Percentiles rank a stretch among this genome's conserved stretches.
phyloP scores from a whole-genome alignment of 2,888 invertebrate genomes.

The Zaprionus obscuricornis region DNA sequence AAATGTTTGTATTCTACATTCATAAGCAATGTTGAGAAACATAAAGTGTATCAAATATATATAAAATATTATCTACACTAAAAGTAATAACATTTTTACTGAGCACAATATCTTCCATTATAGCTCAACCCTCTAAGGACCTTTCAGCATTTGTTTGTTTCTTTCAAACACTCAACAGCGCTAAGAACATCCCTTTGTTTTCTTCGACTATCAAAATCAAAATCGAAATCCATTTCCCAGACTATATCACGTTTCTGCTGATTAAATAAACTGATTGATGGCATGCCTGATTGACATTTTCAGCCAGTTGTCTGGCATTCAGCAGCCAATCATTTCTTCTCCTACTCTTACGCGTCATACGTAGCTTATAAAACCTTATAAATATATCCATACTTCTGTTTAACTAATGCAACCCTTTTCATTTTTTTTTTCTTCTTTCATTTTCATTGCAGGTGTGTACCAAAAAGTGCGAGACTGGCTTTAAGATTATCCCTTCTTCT shows the following conservation, averaged over 20 bases:
- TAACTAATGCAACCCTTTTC: constrained; percentile 65
- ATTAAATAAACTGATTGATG: constrained; percentile 72
- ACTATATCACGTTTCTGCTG: constrained; percentile 49
- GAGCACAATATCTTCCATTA: no score
- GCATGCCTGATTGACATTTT: constrained; percentile 66
- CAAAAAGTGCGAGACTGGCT: constrained; percentile 23
- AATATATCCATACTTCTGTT: constrained; percentile 32
- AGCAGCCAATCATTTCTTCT: no score
- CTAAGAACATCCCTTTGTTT: constrained; percentile 13
- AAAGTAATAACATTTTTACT: no score
- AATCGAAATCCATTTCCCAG: constrained; percentile 28
- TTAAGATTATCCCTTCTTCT: constrained; percentile 32
- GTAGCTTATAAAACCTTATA: no score
- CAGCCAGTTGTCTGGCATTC: constrained; percentile 37
- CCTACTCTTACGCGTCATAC: no score
- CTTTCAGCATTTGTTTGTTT: not conserved
- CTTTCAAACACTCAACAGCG: no score
- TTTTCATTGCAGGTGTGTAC: constrained; percentile 68
- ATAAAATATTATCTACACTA: no score
- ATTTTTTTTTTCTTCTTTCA: constrained; percentile 32
- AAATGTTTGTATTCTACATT: no score
- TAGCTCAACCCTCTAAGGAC: constrained; percentile 1
- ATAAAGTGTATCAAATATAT: no score
- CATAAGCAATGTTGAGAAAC: no score
- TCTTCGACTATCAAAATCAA: no score